Evolutionary conservation across 1,140 invertebrate genomes (phyloP), one percentile per base, ranked within the genome.

Genomic region (Scaptodrosophila lebanonensis): DNA sequence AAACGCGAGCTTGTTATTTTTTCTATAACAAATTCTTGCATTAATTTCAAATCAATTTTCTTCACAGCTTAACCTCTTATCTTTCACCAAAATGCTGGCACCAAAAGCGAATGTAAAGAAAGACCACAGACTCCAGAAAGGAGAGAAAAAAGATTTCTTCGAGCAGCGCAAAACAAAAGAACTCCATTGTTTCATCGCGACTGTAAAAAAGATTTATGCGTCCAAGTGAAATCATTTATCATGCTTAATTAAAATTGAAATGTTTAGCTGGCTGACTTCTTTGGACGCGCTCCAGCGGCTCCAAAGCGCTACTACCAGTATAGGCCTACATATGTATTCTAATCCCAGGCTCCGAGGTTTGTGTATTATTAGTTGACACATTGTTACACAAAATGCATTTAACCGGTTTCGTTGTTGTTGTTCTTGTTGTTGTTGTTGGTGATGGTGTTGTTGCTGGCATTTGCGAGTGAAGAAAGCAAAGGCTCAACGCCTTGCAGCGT

Each of bases 11-110:
- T 82, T 82, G 75, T 82, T 82, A 67, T 75, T 75, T 82, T 82
- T 82, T 82, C 76, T 82, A 82, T 82, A 82, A 83, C 79, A 85
- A 84, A 85, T 85, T 84, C 83, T 83, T 85, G 83, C 83, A 85
- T 85, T 84, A 85, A 85, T 85, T 85, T 85, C 83, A 72, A 85
- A 85, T 85, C 82, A 85, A 85, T 84, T 85, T 85, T 83, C 83
- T 83, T 83, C 83, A 84, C 83, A 85, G 83, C 83, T 75, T 67
- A 61, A 50, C 50, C 47, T 40, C 56, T 65, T 68, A 65, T 65
- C 51, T 49, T 42, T 56, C 43, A 43, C 58, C 53, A 35, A 50
- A 50, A 50, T 47, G 45, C 27, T 43, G 40, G 32, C 49, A 38
- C 45, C 66, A 53, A 48, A 38, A 52, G 48, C 35, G 35, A 49